Evolutionary conservation across 2,113 vertebrate genomes (phyloP).

Genomic region (Saguinus imperator): DNA sequence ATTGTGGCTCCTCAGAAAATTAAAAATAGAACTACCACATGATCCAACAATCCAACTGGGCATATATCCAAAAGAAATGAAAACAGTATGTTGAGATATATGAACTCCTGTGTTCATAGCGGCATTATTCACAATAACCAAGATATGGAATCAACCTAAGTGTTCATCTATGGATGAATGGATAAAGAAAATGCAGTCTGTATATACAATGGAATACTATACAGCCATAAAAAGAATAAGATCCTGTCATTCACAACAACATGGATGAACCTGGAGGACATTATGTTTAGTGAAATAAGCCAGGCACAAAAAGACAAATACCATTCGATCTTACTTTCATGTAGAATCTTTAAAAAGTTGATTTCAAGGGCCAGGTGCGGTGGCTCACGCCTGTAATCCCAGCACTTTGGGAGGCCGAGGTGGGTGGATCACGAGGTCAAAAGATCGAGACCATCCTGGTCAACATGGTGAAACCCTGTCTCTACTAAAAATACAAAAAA

Average conservation of each 20-base stretch:
- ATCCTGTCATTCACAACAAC: neutral
- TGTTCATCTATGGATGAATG: neutral
- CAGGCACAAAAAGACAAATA: neutral
- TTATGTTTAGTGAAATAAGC: neutral
- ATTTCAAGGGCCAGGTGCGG: neutral
- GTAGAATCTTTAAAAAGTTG: neutral
- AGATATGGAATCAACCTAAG: neutral
- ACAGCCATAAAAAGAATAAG: neutral
- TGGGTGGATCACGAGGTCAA: no score
- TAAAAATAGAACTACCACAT: neutral
- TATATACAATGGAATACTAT: neutral
- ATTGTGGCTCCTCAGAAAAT: neutral
- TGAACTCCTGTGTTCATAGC: neutral
- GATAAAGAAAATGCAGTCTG: neutral
- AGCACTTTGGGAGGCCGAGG: no score
- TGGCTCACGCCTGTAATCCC: no score
- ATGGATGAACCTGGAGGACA: neutral
- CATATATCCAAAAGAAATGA: neutral
- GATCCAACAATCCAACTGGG: neutral
- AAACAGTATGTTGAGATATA: neutral
- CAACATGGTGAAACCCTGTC: no score
- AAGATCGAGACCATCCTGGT: no score
- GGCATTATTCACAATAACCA: neutral
- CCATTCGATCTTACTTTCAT: neutral
- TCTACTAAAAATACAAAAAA: no score